Percentiles rank a stretch among this genome's conserved stretches.
phyloP scores from a whole-genome alignment of 2,888 invertebrate species.

The Drosophila subquinaria region DNA sequence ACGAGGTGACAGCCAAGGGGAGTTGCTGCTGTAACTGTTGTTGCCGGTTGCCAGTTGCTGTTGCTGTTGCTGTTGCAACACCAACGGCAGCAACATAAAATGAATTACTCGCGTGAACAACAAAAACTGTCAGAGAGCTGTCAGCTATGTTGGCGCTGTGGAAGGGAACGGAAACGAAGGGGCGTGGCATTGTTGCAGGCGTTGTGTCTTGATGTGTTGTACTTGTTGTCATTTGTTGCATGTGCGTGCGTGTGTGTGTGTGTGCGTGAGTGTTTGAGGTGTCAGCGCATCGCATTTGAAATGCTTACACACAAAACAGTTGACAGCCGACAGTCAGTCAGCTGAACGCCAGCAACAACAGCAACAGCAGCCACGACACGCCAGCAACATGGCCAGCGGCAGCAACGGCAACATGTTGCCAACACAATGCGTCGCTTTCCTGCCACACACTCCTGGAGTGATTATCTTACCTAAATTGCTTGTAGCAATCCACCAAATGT shows the following conservation, averaged over 20 bases:
- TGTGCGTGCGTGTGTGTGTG: conserved; percentile 27
- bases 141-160: conserved; percentile 73
- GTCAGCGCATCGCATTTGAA: conserved; percentile 81
- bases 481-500: conserved; percentile 76
- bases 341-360: conserved; percentile 33
- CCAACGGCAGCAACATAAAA: conserved; percentile 77
- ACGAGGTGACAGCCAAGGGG: conserved; percentile 82
- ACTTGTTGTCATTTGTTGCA: conserved; percentile 45
- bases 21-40: conserved; percentile 60
- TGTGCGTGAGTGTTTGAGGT: conserved; percentile 68
- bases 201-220: conserved; percentile 43
- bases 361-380: conserved; percentile 32
- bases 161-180: neutral
- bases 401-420: conserved; percentile 68
- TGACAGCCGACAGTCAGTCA: conserved; percentile 77
- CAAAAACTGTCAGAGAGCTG: conserved; percentile 84
- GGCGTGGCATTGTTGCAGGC: conserved; percentile 40
- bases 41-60: conserved; percentile 14
- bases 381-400: conserved; percentile 49
- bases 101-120: conserved; percentile 85
- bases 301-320: conserved; percentile 68
- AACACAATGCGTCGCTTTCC: conserved; percentile 23
- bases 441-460: conserved; percentile 54
- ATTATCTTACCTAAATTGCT: conserved; percentile 81
- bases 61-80: conserved; percentile 29